Conservation (phyloP, 2,113 vertebrate genomes). For the Beaufortia kweichowensis region DNA sequence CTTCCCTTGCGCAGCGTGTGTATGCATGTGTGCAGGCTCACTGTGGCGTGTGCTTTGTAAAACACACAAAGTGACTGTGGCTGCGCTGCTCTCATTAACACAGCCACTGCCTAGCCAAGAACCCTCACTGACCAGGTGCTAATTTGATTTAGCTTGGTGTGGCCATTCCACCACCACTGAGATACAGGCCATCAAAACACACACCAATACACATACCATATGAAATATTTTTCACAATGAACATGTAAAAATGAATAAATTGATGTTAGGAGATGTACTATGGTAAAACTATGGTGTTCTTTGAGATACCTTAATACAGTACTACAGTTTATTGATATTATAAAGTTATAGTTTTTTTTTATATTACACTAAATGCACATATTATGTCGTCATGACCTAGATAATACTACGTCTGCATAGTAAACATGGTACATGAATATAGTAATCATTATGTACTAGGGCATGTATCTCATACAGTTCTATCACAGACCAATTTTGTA, state of each 20-base stretch:
- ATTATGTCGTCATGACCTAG: too few relatives aligned
- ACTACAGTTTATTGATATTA: too few relatives aligned
- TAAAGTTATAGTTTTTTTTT: too few relatives aligned
- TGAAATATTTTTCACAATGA: not conserved
- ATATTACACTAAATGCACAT: too few relatives aligned
- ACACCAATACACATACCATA: conserved; percentile 10
- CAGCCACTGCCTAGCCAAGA: conserved; percentile 52
- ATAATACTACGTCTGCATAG: too few relatives aligned
- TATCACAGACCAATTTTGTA: too few relatives aligned
- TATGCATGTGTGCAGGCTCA: conserved; percentile 38
- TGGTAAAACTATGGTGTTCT: not conserved
- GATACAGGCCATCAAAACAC: conserved; percentile 37
- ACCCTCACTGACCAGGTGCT: conserved; percentile 50
- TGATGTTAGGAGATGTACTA: not conserved
- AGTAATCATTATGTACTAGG: too few relatives aligned
- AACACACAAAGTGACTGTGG: conserved; percentile 40
- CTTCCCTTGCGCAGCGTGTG: conserved; percentile 33
- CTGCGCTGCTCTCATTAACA: conserved; percentile 53
- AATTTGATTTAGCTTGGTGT: conserved; percentile 55
- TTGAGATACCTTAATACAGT: too few relatives aligned
- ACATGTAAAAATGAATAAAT: not conserved
- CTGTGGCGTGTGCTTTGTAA: conserved; percentile 48
- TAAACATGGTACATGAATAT: too few relatives aligned
- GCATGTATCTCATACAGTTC: too few relatives aligned
- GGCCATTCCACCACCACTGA: conserved; percentile 30